phyloP scores from a whole-genome alignment of 2,113 vertebrate genomes.

The Labeo catla region DNA sequence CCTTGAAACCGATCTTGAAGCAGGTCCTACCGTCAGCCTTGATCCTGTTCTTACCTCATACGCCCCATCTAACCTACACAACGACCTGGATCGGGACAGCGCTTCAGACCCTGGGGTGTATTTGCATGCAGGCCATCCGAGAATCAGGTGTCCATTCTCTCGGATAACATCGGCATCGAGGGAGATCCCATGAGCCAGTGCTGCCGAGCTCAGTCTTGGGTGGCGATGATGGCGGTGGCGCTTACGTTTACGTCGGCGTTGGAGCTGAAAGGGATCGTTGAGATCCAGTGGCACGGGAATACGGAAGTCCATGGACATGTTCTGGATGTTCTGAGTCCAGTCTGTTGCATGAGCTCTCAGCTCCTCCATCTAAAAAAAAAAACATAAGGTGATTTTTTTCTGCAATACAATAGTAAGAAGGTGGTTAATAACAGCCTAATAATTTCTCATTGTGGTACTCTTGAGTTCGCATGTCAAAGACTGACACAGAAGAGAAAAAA shows the following conservation, averaged over 20 bases:
- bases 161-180: slow-evolving; percentile 52
- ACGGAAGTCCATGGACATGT: slow-evolving; percentile 85
- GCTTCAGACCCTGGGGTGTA: slow-evolving; percentile 20
- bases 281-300: slow-evolving; percentile 81
- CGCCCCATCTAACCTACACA: slow-evolving; percentile 58
- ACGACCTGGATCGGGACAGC: slow-evolving; percentile 38
- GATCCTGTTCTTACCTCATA: slow-evolving; percentile 63
- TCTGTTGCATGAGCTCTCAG: slow-evolving; percentile 88
- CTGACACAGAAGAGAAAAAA: too few relatives aligned
- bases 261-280: slow-evolving; percentile 79
- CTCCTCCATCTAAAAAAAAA: slow-evolving; percentile 86
- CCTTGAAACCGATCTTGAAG: slow-evolving; percentile 39
- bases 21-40: slow-evolving; percentile 60
- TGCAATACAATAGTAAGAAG: neutral
- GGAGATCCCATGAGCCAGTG: slow-evolving; percentile 62
- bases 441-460: too few relatives aligned
- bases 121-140: slow-evolving; percentile 63
- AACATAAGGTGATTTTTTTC: neutral
- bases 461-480: too few relatives aligned
- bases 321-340: slow-evolving; percentile 85
- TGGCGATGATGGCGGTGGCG: slow-evolving; percentile 59
- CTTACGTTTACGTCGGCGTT: slow-evolving; percentile 77
- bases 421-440: neutral
- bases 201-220: slow-evolving; percentile 17
- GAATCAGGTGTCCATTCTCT: slow-evolving; percentile 72